phyloP scores from a whole-genome alignment of 2,888 invertebrate species.

The Aphidius colemani region DNA sequence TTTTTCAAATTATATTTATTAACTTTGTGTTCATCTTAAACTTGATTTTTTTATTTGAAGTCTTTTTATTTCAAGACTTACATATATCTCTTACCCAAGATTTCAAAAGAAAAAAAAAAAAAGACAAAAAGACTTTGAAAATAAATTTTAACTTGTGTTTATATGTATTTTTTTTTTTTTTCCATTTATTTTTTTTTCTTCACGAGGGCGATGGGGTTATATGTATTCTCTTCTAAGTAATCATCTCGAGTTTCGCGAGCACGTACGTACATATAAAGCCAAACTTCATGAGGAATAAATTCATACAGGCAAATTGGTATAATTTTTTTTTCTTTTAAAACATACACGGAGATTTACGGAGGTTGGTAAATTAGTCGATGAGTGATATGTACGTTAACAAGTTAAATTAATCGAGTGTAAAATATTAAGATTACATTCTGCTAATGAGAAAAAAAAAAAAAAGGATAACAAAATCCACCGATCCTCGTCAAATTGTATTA shows the following conservation, averaged over 20 bases:
- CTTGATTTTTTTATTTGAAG: neutral
- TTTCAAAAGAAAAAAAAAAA: too few species aligned
- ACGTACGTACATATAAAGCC: conserved; percentile 4
- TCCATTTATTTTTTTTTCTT: neutral
- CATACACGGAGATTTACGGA: neutral
- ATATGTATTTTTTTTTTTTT: conserved; percentile 5
- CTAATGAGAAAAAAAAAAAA: too few species aligned
- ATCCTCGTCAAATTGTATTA: too few species aligned
- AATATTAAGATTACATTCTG: conserved; percentile 38
- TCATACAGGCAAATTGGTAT: conserved; percentile 23
- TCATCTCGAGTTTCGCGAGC: conserved; percentile 19
- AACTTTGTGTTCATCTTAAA: conserved; percentile 13
- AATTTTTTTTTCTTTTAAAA: conserved; percentile 6
- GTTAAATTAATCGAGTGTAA: conserved; percentile 39
- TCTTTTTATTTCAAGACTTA: too few species aligned
- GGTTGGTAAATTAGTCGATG: neutral
- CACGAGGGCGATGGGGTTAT: conserved; percentile 10
- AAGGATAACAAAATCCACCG: too few species aligned
- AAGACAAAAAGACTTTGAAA: conserved; percentile 2
- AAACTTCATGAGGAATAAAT: conserved; percentile 11
- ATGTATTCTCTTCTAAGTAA: neutral
- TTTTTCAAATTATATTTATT: conserved; percentile 24
- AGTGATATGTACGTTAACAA: conserved; percentile 14
- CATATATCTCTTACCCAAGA: too few species aligned
- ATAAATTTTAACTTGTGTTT: conserved; percentile 13